Percentiles rank a stretch among this genome's conserved stretches.
These are phyloP conservation scores for Meda fulgida DNA, from an alignment of 2,797 vertebrate genomes.

Conservation along the genomic window DNA sequence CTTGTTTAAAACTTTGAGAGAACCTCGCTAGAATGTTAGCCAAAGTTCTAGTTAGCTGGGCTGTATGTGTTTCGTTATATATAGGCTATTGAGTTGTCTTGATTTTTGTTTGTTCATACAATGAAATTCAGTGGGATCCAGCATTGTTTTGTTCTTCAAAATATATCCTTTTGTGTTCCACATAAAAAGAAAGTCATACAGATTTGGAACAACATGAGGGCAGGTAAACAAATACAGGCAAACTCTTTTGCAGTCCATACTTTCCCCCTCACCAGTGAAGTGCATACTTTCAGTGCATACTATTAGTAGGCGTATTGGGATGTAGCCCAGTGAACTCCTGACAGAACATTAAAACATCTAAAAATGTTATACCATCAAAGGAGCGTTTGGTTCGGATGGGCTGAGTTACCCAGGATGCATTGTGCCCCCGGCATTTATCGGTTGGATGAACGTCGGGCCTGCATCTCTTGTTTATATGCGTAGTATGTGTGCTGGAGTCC, in stretches of 20 bases:
- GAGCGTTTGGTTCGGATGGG: background rate
- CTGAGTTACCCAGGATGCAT: constrained; percentile 17
- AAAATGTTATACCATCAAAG: constrained; percentile 37
- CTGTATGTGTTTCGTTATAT: background rate
- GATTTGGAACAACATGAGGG: constrained; percentile 10
- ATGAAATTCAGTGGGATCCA: background rate
- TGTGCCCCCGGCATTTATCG: constrained; percentile 35
- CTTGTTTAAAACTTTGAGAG: background rate
- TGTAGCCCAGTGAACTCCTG: constrained; percentile 27
- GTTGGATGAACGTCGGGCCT: constrained; percentile 18
- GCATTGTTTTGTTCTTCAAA: background rate
- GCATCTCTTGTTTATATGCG: constrained; percentile 43
- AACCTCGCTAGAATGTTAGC: background rate
- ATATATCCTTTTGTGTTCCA: background rate
- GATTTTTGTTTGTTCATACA: too few relatives aligned
- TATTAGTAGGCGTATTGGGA: constrained; percentile 36
- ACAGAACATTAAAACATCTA: constrained; percentile 38
- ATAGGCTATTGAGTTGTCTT: background rate
- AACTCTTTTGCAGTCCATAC: background rate
- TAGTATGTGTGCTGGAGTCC: constrained; percentile 32
- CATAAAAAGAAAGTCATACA: background rate
- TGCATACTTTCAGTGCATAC: constrained; percentile 13
- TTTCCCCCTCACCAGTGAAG: background rate
- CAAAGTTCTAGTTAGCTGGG: background rate
- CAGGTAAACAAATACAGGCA: background rate